phyloP scores from a whole-genome alignment of 2,113 vertebrate genomes.

The Sisor rabdophorus region DNA sequence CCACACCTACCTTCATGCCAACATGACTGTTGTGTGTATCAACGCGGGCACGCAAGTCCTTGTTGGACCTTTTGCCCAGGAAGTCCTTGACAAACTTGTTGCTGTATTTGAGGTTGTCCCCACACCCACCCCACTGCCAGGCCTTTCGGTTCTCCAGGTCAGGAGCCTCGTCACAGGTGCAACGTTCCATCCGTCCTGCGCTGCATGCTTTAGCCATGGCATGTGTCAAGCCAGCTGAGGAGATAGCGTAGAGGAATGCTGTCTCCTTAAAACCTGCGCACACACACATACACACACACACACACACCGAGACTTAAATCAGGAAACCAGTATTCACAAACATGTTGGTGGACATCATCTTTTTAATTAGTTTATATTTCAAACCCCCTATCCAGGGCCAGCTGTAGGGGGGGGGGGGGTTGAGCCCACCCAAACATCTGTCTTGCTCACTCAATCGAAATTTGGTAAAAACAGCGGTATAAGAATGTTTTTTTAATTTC shows the following conservation, averaged over 20 bases:
- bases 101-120: constrained; percentile 97
- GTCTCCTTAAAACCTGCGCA: constrained; percentile 93
- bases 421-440: too few species aligned
- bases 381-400: too few species aligned
- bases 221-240: constrained; percentile 89
- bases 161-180: constrained; percentile 94
- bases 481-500: too few species aligned
- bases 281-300: background rate
- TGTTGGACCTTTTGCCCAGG: constrained; percentile 91
- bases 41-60: constrained; percentile 89
- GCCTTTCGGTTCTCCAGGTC: constrained; percentile 96
- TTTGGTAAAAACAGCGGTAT: too few species aligned
- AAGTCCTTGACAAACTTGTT: constrained; percentile 99
- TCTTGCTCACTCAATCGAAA: too few species aligned
- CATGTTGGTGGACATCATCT: background rate
- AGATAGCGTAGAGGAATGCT: constrained; percentile 92
- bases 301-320: background rate
- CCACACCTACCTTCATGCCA: constrained; percentile 84
- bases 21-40: constrained; percentile 98
- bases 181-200: constrained; percentile 93
- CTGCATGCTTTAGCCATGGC: constrained; percentile 96
- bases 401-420: background rate
- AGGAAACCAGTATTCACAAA: background rate
- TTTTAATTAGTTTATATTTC: too few species aligned
- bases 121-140: constrained; percentile 98